These are phyloP conservation scores for Aldabrachelys gigantea DNA, from an alignment of 2,113 vertebrate genomes.

Conservation along the genomic window DNA sequence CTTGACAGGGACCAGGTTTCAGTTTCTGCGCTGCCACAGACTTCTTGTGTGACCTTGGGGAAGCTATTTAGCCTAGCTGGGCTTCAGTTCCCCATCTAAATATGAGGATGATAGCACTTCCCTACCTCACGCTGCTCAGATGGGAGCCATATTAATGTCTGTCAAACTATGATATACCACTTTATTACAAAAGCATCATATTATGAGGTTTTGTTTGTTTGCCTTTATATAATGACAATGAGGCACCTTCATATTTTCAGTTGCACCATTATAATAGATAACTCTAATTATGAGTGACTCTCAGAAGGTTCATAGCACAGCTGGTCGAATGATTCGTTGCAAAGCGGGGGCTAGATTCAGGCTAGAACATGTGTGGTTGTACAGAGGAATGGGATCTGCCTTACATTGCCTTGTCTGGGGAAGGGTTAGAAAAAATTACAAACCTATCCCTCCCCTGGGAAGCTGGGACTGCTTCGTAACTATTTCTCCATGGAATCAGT, in stretches of 20 bases:
- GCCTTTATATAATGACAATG: not conserved
- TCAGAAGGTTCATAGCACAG: not conserved
- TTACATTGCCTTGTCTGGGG: not conserved
- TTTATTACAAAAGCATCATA: not conserved
- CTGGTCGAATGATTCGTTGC: not conserved
- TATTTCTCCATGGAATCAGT: not conserved
- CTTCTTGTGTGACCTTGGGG: not conserved
- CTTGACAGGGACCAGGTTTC: not conserved
- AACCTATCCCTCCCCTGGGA: not conserved
- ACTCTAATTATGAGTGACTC: not conserved
- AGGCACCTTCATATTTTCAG: not conserved
- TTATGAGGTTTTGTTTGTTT: not conserved
- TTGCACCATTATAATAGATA: not conserved
- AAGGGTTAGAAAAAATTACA: not conserved
- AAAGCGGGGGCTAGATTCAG: not conserved
- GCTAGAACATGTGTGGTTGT: not conserved
- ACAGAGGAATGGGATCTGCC: not conserved
- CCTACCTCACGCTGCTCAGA: not conserved
- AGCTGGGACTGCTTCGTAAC: not conserved
- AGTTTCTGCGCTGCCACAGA: not conserved
- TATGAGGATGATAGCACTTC: not conserved
- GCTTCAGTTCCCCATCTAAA: not conserved
- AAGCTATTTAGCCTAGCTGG: not conserved
- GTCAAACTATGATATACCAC: not conserved
- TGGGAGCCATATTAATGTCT: not conserved